Evolutionary conservation across 2,113 vertebrate genomes (phyloP), one percentile per base, ranked within the genome.

Genomic region (Sturnira hondurensis): DNA sequence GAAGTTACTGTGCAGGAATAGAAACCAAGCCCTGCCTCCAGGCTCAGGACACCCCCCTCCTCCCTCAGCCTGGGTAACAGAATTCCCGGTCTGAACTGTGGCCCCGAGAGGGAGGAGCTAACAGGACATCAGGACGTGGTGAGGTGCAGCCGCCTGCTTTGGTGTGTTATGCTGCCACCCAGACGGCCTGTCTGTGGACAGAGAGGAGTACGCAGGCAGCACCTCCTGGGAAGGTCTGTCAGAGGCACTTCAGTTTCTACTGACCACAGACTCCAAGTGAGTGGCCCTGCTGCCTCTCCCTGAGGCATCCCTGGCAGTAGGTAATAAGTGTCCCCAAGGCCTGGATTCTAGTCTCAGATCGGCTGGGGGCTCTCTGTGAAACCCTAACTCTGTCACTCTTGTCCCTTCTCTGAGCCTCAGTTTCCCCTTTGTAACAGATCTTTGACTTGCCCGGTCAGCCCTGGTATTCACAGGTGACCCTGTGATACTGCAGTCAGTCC

Each of bases 81-180:
- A 45, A 56, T 7, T 47, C 83, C 36, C 8, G 38, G 6, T 52
- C 86, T 65, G 58, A 43, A 11, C 14, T 22, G 14, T 1, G 68
- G 45, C 1, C 38, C 13, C 0, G 2, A 24, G 5, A 2, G 11
- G 13, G 6, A 10, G 7, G 8, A 20, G 54, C n/a, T 65, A 45
- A 11, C 2, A 16, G 70, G 17, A 13, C 36, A 3, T 16, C 47
- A 6, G 13, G 20, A 24, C 31, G 52, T 5, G n/a, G 73, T 3
- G 0, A 22, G 5, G 38, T 22, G 13, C 84, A 52, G 19, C 14
- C 16, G 50, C 15, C 24, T 50, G 68, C 89, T 73, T 20, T 14
- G 6, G 24, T n/a, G 5, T 43, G 22, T 52, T 76, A 26, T 7
- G 36, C 70, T n/a, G 8, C 58, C 13, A 19, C 58, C 36, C 6